Evolutionary conservation across 1,140 invertebrate genomes (phyloP), one percentile per base, ranked within the genome.

Genomic region (Drosophila sproati): DNA sequence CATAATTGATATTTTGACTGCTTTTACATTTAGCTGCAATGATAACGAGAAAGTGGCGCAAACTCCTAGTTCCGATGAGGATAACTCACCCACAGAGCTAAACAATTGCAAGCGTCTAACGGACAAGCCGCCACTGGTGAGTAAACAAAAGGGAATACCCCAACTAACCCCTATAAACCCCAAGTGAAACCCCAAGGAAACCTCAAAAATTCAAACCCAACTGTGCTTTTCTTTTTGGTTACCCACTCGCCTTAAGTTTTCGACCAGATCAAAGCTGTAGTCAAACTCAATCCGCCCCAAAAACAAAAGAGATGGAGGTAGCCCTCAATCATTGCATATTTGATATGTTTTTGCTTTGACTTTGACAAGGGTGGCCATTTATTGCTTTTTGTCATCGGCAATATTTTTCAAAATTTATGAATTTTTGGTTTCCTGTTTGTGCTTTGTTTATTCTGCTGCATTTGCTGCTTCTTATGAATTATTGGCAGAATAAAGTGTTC

Each of bases 51-150:
- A 91, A 72, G 88, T 87, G 80, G 80, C 83, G 20, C 88, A 91
- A 55, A 88, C 96, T n/a, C 96, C 96, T 31, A 96, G 95, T 83
- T 97, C 96, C 73, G 96, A 97, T 89, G 96, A 97, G 92, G 96
- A 96, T 83, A 96, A 96, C 93, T 97, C 96, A 3, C 96, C 96
- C n/a, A 97, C 96, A 43, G 96, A 97, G 93, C 93, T 97, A 45
- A 97, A 97, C 93, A 96, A 96, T 73, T 97, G 96, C 93, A 96
- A 96, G 91, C 94, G 96, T 66, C 93, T 97, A 61, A 92, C 91
- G 29, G 96, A 97, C 91, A 96, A 97, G 82, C 96, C 96, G 7
- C 96, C 96, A 2, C 93, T 97, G 78, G 96, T 97, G 93, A 96
- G 91, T 88, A 50, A 8, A 34, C 5, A 2, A 39, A 43, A 69